Percentiles rank a stretch among this genome's conserved stretches.
Conservation (phyloP, 1,140 invertebrate species). For the Drosophila ogumai region DNA sequence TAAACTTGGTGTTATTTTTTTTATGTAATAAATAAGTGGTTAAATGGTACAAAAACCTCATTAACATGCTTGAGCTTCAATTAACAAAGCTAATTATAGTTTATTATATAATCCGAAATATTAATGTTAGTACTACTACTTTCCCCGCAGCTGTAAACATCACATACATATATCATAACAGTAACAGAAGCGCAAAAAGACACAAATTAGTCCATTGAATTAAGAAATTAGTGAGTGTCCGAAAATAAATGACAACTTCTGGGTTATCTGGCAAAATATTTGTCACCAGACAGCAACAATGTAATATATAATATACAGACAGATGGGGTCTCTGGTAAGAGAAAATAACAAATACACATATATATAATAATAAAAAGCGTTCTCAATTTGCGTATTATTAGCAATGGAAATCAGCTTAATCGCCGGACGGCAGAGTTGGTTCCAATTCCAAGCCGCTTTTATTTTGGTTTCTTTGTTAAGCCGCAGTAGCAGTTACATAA, state of each 20-base stretch:
- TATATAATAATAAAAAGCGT: conserved; percentile 8
- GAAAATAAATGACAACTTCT: conserved; percentile 30
- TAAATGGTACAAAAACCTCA: too few relatives aligned
- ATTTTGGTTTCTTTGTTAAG: conserved; percentile 35
- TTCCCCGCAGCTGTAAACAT: neutral
- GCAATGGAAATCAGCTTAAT: conserved; percentile 48
- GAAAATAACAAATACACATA: conserved; percentile 1
- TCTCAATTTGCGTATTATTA: conserved; percentile 45
- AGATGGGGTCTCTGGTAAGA: neutral
- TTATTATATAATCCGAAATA: neutral
- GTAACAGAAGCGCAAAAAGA: conserved; percentile 24
- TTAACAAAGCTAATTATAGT: too few relatives aligned
- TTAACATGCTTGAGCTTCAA: too few relatives aligned
- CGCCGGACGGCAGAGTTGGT: neutral
- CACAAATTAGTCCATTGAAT: conserved; percentile 54
- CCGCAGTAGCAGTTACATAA: conserved; percentile 42
- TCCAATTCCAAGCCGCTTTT: conserved; percentile 18
- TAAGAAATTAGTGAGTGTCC: conserved; percentile 40
- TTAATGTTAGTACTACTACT: neutral
- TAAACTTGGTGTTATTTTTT: too few relatives aligned
- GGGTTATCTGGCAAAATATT: conserved; percentile 25
- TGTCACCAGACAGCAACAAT: conserved; percentile 24
- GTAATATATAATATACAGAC: conserved; percentile 6
- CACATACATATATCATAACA: conserved; percentile 29
- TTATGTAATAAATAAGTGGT: too few relatives aligned